Conservation (phyloP, 1,140 invertebrate genomes). For the Papilio polyxenes region DNA sequence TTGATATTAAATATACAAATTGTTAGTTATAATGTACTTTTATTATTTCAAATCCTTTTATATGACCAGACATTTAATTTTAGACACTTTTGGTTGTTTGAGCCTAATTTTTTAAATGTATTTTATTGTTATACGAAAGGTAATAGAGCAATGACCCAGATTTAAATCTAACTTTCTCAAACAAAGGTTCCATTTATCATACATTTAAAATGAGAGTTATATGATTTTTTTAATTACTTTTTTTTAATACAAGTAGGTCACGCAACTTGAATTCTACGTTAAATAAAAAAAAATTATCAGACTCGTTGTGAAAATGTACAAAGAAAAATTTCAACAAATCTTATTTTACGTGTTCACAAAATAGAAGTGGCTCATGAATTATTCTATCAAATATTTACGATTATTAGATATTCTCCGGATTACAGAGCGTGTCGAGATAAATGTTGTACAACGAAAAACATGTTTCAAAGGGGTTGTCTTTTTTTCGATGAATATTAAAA, state of each 20-base stretch:
- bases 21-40: not conserved
- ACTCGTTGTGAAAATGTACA: not conserved
- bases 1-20: conserved; percentile 13
- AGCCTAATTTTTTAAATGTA: too few relatives aligned
- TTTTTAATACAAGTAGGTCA: too few relatives aligned
- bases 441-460: conserved; percentile 9
- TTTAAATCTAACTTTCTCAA: too few relatives aligned
- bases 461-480: conserved; percentile 4
- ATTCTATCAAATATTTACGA: conserved; percentile 15
- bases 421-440: too few relatives aligned
- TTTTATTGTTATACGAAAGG: too few relatives aligned
- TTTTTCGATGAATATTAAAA: conserved; percentile 23
- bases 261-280: too few relatives aligned
- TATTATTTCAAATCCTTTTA: not conserved
- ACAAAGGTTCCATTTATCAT: too few relatives aligned
- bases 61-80: not conserved
- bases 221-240: too few relatives aligned
- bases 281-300: not conserved
- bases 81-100: not conserved
- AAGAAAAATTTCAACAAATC: not conserved
- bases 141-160: too few relatives aligned
- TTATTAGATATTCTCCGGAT: conserved; percentile 24
- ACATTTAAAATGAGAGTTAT: too few relatives aligned
- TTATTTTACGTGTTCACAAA: conserved; percentile 3
- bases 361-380: conserved; percentile 22